Conservation (phyloP, 1,140 invertebrate genomes). For the Coenobita brevimanus region DNA sequence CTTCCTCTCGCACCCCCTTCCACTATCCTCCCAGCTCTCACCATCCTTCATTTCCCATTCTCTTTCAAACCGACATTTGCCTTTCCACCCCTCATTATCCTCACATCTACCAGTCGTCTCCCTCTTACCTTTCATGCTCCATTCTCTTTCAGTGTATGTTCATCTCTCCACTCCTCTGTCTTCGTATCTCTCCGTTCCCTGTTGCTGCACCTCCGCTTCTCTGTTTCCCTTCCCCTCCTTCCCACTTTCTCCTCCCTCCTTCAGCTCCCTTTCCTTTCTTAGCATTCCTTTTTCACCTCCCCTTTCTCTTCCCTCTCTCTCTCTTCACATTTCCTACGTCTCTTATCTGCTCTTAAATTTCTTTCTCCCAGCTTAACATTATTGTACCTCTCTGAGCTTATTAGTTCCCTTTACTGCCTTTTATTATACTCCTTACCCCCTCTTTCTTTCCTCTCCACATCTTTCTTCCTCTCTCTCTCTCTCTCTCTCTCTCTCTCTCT, state of each 20-base stretch:
- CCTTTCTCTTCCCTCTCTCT: background rate
- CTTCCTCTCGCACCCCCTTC: slow-evolving; percentile 9
- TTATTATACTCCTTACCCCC: no score
- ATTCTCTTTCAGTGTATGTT: background rate
- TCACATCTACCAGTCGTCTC: background rate
- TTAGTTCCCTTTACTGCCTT: no score
- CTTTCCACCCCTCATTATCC: background rate
- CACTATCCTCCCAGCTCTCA: slow-evolving; percentile 3
- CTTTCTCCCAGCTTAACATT: no score
- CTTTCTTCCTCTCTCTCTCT: slow-evolving; percentile 27
- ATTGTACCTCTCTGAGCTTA: no score
- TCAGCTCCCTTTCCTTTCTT: background rate
- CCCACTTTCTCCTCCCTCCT: background rate
- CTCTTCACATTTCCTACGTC: background rate
- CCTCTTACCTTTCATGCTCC: background rate
- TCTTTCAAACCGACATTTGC: no score
- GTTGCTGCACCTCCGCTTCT: background rate
- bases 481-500: slow-evolving; percentile 15
- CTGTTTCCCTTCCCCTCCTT: background rate
- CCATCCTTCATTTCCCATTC: no score
- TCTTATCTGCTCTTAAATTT: background rate
- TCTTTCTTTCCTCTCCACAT: no score
- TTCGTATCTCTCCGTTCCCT: slow-evolving; percentile 4
- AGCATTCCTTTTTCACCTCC: background rate
- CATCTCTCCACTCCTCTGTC: background rate